phyloP scores from a whole-genome alignment of 2,888 invertebrate species.

The Willowsia nigromaculata region DNA sequence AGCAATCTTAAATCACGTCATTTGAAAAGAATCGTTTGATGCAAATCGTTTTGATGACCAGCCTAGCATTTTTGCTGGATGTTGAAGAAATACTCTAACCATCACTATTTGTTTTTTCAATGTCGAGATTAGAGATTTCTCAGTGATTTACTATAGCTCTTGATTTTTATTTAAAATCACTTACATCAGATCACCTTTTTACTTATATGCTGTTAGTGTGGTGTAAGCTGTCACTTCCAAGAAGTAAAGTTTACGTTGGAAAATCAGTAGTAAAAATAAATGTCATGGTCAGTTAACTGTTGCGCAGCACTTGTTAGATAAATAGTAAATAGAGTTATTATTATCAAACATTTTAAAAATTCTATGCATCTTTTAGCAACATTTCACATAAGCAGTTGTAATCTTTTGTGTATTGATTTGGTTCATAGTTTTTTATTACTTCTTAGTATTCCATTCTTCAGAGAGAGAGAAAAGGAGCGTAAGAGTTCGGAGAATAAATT shows the following conservation, averaged over 20 bases:
- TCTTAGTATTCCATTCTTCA: neutral
- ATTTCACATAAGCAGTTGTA: neutral
- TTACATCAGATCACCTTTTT: too few species aligned
- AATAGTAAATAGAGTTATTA: neutral
- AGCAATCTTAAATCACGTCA: neutral
- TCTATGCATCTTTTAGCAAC: neutral
- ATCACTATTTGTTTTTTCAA: neutral
- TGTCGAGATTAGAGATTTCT: neutral
- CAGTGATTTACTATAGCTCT: neutral
- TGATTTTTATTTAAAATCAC: neutral
- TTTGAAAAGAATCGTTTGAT: neutral
- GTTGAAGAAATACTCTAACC: neutral
- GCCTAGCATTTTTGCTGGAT: neutral
- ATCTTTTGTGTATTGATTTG: neutral
- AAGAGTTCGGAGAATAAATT: neutral
- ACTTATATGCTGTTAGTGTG: neutral
- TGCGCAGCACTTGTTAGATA: neutral
- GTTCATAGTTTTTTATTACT: neutral
- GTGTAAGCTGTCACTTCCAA: constrained; percentile 12
- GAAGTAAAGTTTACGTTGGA: neutral
- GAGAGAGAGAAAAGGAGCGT: neutral
- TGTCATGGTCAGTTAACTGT: constrained; percentile 6
- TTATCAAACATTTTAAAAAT: neutral
- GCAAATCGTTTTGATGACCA: constrained; percentile 7
- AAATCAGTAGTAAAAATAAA: neutral